phyloP scores from a whole-genome alignment of 1,140 invertebrate genomes.

The Aporrectodea caliginosa region DNA sequence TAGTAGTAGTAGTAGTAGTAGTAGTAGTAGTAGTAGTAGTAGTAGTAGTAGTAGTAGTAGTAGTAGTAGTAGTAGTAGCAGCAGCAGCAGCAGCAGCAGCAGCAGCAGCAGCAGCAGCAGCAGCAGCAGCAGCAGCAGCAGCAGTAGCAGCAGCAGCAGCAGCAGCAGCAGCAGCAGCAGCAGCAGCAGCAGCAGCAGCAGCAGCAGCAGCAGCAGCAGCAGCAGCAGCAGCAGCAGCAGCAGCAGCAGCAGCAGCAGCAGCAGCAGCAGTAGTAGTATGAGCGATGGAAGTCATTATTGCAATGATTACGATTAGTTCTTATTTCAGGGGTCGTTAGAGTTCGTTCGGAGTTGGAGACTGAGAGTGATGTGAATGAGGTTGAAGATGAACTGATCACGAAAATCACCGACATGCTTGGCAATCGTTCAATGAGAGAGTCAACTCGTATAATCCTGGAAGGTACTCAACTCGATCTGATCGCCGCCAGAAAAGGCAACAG shows the following conservation, averaged over 20 bases:
- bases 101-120: neutral
- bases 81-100: neutral
- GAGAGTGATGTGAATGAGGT: no score
- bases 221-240: neutral
- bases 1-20: neutral
- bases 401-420: no score
- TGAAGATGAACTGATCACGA: no score
- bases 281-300: neutral
- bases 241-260: neutral
- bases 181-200: neutral
- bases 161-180: neutral
- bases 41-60: neutral
- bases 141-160: neutral
- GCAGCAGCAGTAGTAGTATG: conserved; percentile 2
- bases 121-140: neutral
- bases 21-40: neutral
- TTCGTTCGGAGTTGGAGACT: no score
- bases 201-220: neutral
- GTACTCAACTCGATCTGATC: no score
- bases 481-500: no score
- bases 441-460: no score
- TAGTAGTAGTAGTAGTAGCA: neutral
- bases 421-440: no score
- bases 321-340: no score
- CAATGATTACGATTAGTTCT: no score